Base-by-base conservation (phyloP, 2,113 vertebrate species). In the Anhinga rufa region DNA sequence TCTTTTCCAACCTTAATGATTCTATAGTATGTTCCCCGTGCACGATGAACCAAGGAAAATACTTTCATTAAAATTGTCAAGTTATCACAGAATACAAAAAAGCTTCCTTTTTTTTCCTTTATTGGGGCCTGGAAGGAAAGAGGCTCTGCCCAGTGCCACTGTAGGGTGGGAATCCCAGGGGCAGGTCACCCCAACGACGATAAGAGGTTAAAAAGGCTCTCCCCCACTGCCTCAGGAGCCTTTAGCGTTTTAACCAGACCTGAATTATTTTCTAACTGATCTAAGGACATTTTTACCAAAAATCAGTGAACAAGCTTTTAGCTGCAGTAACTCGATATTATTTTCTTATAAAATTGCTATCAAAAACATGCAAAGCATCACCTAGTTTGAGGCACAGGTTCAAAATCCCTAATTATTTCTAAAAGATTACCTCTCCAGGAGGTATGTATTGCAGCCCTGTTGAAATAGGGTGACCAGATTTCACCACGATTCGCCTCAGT, bases 401-500 rank as follows among this genome's bases (percentile, higher is more conserved):
- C n/a, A 71, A 83, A 28, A 22, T 12, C 55, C 44, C 8, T 34
- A 16, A 40, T 26, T 3, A 22, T 51, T 71, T 34, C 11, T 20
- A 42, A 17, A 49, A 60, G 18, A 60, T 22, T 7, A 8, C 9
- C 9, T 29, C 55, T 24, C 28, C 28, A 25, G 24, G 28, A 49
- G 14, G 6, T 7, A 16, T 0, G 3, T 31, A 11, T 21, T 11
- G 12, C 38, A 44, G 16, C 16, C 13, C 52, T 32, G 34, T 28
- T 17, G 42, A 58, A 69, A 49, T 1, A 26, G 13, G 65, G 54
- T 14, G 2, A 31, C n/a, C 44, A 49, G 10, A 34, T 70, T 48
- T 60, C 54, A 26, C 54, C 25, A 7, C 12, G 9, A 2, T 12
- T 48, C 6, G 3, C 28, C 42, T 32, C 12, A 3, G 6, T 9